Evolutionary conservation across 2,888 invertebrate species (phyloP), one percentile per base, ranked within the genome.

Genomic region (Apodemia hepburni): DNA sequence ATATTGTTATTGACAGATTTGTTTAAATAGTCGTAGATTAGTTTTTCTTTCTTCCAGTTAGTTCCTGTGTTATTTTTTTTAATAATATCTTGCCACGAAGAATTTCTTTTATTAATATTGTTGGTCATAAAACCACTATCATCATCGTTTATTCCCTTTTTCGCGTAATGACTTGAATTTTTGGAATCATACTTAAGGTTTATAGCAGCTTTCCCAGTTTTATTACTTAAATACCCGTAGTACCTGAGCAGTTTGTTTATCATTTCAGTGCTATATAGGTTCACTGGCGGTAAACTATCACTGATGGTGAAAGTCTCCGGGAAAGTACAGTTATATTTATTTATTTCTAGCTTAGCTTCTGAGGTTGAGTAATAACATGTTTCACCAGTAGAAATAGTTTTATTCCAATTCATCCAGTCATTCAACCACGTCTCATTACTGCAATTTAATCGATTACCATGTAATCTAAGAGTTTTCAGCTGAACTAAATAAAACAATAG

Each of bases 371-470:
- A 91, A 70, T 91, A 91, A 71, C 91, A 91, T 42, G 84, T 83
- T 75, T 91, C 91, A 12, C 77, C 80, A 63, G 75, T 80, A 35
- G 81, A 79, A 61, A 82, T 73, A 64, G 80, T 87, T 70, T 84
- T 85, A 72, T 91, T 91, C 78, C 84, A 87, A 72, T 80, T 90
- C 86, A 96, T 92, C 96, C 96, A 96, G 65, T 93, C 92, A 35
- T 93, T 93, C 0, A 95, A 75, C 95, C 95, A 95, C 67, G 93
- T 82, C 65, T 94, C 88, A 35, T 93, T 92, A 59, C 92, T 93
- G 79, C 97, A 97, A 74, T 95, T 94, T 83, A 96, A 93, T 29
- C 93, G 91, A 79, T 97, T 97, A 6, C 94, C 95, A 63, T 93
- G 93, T 64, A 97, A 80, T 71, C 94, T 92, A 59, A 97, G 81